These are phyloP conservation scores for Sebastes trivittatus DNA, from an alignment of 2,797 vertebrate genomes.

Conservation along the genomic window DNA sequence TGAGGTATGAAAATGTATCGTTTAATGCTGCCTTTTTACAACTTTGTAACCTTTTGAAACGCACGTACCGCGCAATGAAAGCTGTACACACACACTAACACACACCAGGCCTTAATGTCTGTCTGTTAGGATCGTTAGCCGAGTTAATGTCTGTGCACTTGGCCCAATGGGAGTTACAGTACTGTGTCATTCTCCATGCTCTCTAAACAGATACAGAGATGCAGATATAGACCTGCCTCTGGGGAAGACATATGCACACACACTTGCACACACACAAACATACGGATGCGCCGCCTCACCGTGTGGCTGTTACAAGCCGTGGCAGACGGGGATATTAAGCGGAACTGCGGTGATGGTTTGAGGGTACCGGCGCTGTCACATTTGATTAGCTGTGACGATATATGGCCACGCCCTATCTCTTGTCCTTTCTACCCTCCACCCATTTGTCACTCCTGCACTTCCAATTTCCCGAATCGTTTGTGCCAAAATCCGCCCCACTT, in stretches of 20 bases:
- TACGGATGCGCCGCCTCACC: slow-evolving; percentile 38
- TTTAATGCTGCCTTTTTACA: slow-evolving; percentile 1
- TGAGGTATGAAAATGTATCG: slow-evolving; percentile 23
- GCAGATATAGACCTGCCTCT: slow-evolving; percentile 65
- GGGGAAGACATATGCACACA: slow-evolving; percentile 25
- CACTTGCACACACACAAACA: background rate
- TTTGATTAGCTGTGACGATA: slow-evolving; percentile 68
- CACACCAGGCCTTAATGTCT: slow-evolving; percentile 43
- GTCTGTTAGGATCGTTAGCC: slow-evolving; percentile 73
- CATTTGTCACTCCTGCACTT: background rate
- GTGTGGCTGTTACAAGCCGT: slow-evolving; percentile 50
- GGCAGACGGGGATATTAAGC: slow-evolving; percentile 64
- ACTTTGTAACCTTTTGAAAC: slow-evolving; percentile 55
- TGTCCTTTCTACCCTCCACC: background rate
- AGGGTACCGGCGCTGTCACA: slow-evolving; percentile 67
- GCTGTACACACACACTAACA: background rate
- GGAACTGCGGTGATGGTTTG: slow-evolving; percentile 60
- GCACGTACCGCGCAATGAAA: slow-evolving; percentile 1
- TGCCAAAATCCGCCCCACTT: background rate
- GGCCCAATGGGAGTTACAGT: slow-evolving; percentile 61
- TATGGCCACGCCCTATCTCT: slow-evolving; percentile 37
- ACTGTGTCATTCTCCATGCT: slow-evolving; percentile 69
- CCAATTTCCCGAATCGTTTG: background rate
- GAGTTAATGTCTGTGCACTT: slow-evolving; percentile 76
- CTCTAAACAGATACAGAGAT: slow-evolving; percentile 58